These are phyloP conservation scores for Procapra przewalskii DNA, from an alignment of 2,113 vertebrate species.

Conservation along the genomic window DNA sequence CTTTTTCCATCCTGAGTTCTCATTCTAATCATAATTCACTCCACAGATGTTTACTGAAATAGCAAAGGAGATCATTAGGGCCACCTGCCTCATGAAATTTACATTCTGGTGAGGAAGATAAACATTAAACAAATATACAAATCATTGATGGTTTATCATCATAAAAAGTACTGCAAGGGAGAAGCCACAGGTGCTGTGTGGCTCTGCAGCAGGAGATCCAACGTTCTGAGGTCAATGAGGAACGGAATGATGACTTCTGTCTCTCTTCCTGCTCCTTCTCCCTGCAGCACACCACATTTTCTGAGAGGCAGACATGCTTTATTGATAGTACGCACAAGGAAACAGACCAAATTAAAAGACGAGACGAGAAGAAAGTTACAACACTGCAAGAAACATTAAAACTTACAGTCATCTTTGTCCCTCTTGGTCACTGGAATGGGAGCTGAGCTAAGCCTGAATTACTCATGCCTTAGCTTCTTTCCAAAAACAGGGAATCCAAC, in stretches of 20 bases:
- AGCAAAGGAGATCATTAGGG: background rate
- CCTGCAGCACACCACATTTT: background rate
- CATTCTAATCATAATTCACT: background rate
- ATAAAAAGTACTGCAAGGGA: background rate
- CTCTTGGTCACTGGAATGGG: background rate
- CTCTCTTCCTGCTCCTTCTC: background rate
- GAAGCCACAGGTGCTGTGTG: background rate
- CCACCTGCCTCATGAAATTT: background rate
- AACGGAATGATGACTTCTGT: background rate
- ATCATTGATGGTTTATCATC: background rate
- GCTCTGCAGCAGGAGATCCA: background rate
- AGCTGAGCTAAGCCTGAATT: background rate
- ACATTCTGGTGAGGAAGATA: background rate
- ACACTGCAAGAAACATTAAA: background rate
- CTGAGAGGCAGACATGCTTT: background rate
- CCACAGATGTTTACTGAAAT: background rate
- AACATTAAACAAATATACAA: background rate
- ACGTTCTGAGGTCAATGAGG: background rate
- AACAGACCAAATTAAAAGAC: background rate
- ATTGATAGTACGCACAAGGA: background rate
- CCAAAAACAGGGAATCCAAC: background rate
- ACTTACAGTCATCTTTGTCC: background rate
- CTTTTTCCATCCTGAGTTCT: background rate
- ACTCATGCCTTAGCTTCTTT: background rate
- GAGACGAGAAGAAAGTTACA: background rate